Evolutionary conservation across 2,888 invertebrate genomes (phyloP).

Genomic region (Ectropis crepuscularia): DNA sequence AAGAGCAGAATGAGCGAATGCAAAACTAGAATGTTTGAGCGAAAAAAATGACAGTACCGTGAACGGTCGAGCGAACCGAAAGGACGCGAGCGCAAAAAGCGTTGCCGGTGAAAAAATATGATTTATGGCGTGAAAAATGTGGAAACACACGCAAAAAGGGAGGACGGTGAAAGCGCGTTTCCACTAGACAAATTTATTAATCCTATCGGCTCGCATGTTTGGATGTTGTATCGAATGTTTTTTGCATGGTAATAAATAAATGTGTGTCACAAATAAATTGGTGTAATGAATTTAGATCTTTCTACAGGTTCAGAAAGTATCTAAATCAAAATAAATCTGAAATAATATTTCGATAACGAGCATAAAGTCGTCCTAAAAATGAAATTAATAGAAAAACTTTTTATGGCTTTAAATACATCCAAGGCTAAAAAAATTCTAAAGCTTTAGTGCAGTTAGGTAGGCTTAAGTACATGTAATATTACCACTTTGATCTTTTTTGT

Average conservation of each 20-base stretch:
- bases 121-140: slow-evolving; percentile 85
- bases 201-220: slow-evolving; percentile 69
- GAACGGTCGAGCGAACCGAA: slow-evolving; percentile 79
- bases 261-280: background rate
- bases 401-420: too few relatives aligned
- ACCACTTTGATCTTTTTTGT: too few relatives aligned
- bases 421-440: too few relatives aligned
- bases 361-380: too few relatives aligned
- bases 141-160: slow-evolving; percentile 82
- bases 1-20: slow-evolving; percentile 73
- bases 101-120: slow-evolving; percentile 84
- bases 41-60: slow-evolving; percentile 81
- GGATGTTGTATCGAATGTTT: slow-evolving; percentile 56
- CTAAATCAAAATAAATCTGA: background rate
- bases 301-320: background rate
- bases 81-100: slow-evolving; percentile 80
- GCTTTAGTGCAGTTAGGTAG: too few relatives aligned
- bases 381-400: too few relatives aligned
- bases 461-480: too few relatives aligned
- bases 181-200: slow-evolving; percentile 83
- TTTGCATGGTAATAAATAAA: slow-evolving; percentile 23
- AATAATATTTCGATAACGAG: too few relatives aligned
- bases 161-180: slow-evolving; percentile 78
- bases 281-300: slow-evolving; percentile 4
- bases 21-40: slow-evolving; percentile 77